phyloP scores from a whole-genome alignment of 2,888 invertebrate genomes.

The Drosophila recens region DNA sequence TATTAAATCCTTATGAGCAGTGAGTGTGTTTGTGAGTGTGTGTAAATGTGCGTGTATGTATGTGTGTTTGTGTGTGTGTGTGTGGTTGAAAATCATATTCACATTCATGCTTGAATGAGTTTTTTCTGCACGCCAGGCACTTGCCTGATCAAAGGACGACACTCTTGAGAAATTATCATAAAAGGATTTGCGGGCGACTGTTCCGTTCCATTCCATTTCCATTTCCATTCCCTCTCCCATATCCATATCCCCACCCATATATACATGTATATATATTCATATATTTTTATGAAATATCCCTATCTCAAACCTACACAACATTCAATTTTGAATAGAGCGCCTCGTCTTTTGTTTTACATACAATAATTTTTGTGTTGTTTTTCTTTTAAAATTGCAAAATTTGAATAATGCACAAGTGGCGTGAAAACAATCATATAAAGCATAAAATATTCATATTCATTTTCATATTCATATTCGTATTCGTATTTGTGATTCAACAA shows the following conservation, averaged over 20 bases:
- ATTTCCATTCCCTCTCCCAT: slow-evolving; percentile 16
- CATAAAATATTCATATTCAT: slow-evolving; percentile 44
- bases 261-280: not conserved
- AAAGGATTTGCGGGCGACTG: slow-evolving; percentile 79
- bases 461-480: slow-evolving; percentile 47
- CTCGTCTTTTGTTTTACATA: slow-evolving; percentile 62
- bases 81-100: slow-evolving; percentile 80
- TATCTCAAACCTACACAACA: slow-evolving; percentile 26
- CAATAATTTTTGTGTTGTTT: slow-evolving; percentile 19
- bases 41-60: slow-evolving; percentile 19
- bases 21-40: slow-evolving; percentile 24
- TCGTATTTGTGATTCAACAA: slow-evolving; percentile 27
- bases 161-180: slow-evolving; percentile 85
- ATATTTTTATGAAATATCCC: slow-evolving; percentile 12
- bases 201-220: slow-evolving; percentile 39
- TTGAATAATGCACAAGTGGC: slow-evolving; percentile 80
- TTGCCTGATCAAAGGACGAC: slow-evolving; percentile 84
- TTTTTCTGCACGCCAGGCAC: slow-evolving; percentile 76
- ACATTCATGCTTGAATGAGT: slow-evolving; percentile 84
- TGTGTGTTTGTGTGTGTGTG: slow-evolving; percentile 29
- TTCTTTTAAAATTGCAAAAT: slow-evolving; percentile 70
- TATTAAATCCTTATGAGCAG: slow-evolving; percentile 74
- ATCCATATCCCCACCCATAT: slow-evolving; percentile 16
- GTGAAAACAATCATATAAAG: slow-evolving; percentile 54
- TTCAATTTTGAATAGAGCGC: slow-evolving; percentile 68